Conservation (phyloP, 2,113 vertebrate genomes). For the Leptocoma aspasia region DNA sequence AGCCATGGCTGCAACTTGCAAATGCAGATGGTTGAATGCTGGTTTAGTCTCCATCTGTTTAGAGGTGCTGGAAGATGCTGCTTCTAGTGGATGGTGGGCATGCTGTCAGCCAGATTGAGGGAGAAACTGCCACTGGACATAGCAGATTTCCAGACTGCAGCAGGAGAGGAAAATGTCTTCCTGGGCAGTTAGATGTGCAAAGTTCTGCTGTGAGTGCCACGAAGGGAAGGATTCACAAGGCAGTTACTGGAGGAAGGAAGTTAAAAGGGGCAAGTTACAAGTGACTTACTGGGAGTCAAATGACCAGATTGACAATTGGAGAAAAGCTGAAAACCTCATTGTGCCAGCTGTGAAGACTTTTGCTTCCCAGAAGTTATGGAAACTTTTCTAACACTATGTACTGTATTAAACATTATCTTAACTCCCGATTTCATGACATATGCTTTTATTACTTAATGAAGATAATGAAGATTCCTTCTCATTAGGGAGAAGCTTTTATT, state of each 20-base stretch:
- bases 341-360: not conserved
- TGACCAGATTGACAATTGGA: not conserved
- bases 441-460: not conserved
- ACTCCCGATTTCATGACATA: not conserved
- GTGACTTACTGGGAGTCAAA: not conserved
- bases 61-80: not conserved
- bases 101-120: not conserved
- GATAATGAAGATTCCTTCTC: not conserved
- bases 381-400: not conserved
- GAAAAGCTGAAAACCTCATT: not conserved
- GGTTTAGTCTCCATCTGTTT: not conserved
- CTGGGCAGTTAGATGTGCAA: not conserved
- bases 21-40: not conserved
- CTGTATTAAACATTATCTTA: not conserved
- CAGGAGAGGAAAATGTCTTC: not conserved
- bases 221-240: not conserved
- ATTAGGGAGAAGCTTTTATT: too few relatives aligned
- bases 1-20: not conserved
- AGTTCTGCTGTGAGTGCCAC: not conserved
- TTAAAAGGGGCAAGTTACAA: not conserved
- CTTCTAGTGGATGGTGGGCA: not conserved
- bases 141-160: not conserved
- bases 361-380: not conserved
- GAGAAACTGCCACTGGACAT: not conserved
- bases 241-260: not conserved